These are phyloP conservation scores for Siniperca chuatsi DNA, from an alignment of 2,113 vertebrate genomes.

Conservation along the genomic window DNA sequence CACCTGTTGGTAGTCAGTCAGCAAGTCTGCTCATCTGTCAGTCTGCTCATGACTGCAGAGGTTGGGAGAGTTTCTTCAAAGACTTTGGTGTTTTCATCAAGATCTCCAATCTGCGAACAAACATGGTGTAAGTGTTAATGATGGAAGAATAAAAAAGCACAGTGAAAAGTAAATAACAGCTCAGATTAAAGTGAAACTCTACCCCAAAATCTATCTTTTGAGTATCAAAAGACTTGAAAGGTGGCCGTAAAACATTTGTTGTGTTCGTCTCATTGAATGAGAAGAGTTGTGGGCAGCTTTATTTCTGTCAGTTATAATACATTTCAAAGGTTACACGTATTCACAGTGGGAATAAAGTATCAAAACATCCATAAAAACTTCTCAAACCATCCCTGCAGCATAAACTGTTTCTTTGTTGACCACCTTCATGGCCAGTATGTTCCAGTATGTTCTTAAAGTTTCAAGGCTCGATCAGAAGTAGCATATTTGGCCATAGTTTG, in stretches of 20 bases:
- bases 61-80: conserved; percentile 16
- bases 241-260: not conserved
- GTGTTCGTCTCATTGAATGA: not conserved
- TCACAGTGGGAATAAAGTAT: not conserved
- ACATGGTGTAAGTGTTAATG: conserved; percentile 17
- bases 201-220: not conserved
- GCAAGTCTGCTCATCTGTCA: conserved; percentile 41
- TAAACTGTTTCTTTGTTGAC: not conserved
- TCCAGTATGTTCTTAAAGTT: not conserved
- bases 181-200: not conserved
- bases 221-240: conserved; percentile 11
- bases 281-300: not conserved
- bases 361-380: not conserved
- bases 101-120: conserved; percentile 17
- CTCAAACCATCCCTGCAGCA: no score
- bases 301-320: not conserved
- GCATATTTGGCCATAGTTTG: not conserved
- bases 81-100: conserved; percentile 29
- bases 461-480: not conserved
- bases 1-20: conserved; percentile 51
- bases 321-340: not conserved
- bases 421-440: not conserved
- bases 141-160: not conserved
- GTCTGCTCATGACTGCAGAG: conserved; percentile 45
- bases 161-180: not conserved